phyloP scores from a whole-genome alignment of 2,113 vertebrate species.

The Colistium nudipinnis region DNA sequence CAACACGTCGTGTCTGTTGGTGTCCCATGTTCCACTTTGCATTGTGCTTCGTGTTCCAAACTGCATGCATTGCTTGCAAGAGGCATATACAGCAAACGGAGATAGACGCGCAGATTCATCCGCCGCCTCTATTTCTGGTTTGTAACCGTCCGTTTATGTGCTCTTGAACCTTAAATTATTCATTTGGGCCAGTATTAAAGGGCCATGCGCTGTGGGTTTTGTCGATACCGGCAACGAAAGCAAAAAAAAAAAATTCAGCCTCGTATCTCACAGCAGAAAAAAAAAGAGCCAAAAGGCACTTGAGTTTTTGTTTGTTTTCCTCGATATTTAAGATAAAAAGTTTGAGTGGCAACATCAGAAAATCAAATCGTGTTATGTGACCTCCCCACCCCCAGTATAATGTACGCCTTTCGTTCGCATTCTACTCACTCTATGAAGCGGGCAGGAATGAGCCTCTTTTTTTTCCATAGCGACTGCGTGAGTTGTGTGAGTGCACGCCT shows the following conservation, averaged over 20 bases:
- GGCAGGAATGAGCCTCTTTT: neutral
- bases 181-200: neutral
- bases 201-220: neutral
- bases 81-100: neutral
- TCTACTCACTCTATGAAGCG: constrained; percentile 11
- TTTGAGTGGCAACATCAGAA: neutral
- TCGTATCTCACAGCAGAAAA: neutral
- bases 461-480: constrained; percentile 2
- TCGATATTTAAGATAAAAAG: neutral
- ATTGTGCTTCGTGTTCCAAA: constrained; percentile 1
- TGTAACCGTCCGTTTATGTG: neutral
- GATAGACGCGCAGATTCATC: constrained; percentile 1
- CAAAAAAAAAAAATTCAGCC: neutral
- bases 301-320: neutral
- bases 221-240: neutral
- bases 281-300: neutral
- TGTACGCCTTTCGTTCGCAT: constrained; percentile 12
- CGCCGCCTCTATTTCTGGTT: neutral
- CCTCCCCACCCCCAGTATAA: neutral
- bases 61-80: constrained; percentile 9
- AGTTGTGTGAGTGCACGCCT: constrained; percentile 30
- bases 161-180: neutral
- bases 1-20: neutral
- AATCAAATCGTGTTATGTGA: neutral
- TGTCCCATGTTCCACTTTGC: constrained; percentile 26